phyloP scores from a whole-genome alignment of 35 echinoderm and acorn worm genomes.

The Diadema setosum region DNA sequence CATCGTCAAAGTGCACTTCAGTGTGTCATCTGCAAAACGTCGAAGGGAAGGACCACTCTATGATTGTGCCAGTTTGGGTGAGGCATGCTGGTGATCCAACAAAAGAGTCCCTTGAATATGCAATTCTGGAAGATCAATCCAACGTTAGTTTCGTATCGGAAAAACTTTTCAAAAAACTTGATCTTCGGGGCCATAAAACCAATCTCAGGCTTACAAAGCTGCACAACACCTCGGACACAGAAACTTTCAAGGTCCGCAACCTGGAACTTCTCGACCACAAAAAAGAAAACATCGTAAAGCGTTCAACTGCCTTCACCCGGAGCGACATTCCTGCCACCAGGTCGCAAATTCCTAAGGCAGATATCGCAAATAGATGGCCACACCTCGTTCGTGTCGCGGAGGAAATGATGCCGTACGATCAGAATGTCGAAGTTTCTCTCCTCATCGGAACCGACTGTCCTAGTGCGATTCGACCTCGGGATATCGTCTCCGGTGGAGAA shows the following conservation, averaged over 20 bases:
- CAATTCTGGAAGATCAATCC: slow-evolving; percentile 7
- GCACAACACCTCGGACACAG: not conserved
- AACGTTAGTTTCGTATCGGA: slow-evolving; percentile 2
- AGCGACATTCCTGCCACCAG: not conserved
- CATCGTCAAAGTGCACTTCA: not conserved
- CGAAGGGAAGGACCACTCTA: not conserved
- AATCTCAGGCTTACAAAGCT: not conserved
- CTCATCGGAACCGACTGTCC: slow-evolving; percentile 29
- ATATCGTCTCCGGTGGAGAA: slow-evolving; percentile 27
- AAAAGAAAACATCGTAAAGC: not conserved
- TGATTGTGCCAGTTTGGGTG: slow-evolving; percentile 43
- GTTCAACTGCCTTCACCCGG: not conserved
- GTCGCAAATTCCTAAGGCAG: slow-evolving; percentile 8
- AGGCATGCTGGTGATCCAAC: not conserved
- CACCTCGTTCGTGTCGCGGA: not conserved
- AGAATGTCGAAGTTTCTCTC: not conserved
- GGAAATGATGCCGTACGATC: slow-evolving; percentile 12
- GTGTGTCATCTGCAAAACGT: not conserved
- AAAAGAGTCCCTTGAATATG: slow-evolving; percentile 1
- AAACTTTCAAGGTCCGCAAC: not conserved
- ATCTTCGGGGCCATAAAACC: not conserved
- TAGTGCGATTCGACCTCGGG: not conserved
- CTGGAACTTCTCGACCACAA: not conserved
- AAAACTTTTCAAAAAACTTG: not conserved
- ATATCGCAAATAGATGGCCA: slow-evolving; percentile 1